These are phyloP conservation scores for Drosophila subpulchrella DNA, from an alignment of 1,140 invertebrate genomes.

Conservation along the genomic window DNA sequence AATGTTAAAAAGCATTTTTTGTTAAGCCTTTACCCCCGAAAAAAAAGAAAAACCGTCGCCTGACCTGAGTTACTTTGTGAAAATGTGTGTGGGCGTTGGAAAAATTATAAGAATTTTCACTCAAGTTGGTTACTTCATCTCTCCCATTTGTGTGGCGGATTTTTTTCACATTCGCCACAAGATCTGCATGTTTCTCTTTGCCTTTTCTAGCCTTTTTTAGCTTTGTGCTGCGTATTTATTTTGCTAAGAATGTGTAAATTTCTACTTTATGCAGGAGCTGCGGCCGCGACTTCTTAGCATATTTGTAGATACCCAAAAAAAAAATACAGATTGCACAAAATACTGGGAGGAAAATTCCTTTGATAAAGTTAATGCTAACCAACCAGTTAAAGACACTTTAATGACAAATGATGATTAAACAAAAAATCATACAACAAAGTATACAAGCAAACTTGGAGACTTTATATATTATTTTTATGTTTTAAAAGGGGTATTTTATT, in stretches of 20 bases:
- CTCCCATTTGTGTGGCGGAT: slow-evolving; percentile 25
- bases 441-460: no score
- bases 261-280: slow-evolving; percentile 76
- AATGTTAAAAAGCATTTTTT: slow-evolving; percentile 79
- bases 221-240: slow-evolving; percentile 67
- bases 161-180: slow-evolving; percentile 34
- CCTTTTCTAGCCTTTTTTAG: slow-evolving; percentile 10
- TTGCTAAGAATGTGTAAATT: slow-evolving; percentile 82
- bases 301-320: slow-evolving; percentile 40
- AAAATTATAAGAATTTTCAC: slow-evolving; percentile 82
- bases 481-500: no score
- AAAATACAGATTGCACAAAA: not conserved
- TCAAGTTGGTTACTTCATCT: slow-evolving; percentile 67
- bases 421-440: no score
- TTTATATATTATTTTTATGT: no score
- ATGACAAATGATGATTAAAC: not conserved
- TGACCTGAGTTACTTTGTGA: slow-evolving; percentile 43
- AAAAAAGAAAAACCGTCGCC: slow-evolving; percentile 33
- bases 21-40: slow-evolving; percentile 66
- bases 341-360: slow-evolving; percentile 13
- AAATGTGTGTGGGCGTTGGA: slow-evolving; percentile 40
- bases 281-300: slow-evolving; percentile 76
- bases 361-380: slow-evolving; percentile 5
- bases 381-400: not conserved
- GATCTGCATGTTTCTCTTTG: slow-evolving; percentile 35